A percentile compares a stretch with the other conserved stretches of the same genome.
Conservation (phyloP, 2,113 vertebrate genomes). For the Rhodinocichla rosea region DNA sequence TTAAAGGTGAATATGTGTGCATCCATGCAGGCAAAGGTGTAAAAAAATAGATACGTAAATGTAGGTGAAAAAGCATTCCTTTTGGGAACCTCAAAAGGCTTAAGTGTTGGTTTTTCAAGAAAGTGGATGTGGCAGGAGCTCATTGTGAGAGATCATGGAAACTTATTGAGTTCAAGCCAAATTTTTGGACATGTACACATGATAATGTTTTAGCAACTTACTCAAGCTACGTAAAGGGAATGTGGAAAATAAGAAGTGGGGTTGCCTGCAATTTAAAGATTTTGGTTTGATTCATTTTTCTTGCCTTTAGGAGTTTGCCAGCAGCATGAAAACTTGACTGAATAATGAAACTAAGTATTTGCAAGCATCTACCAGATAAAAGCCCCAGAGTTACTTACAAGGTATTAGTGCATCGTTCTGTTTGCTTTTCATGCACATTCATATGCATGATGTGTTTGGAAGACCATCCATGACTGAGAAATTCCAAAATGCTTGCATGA, state of each 20-base stretch:
- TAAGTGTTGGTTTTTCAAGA: neutral
- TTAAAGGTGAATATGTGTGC: neutral
- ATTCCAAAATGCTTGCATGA: constrained; percentile 1
- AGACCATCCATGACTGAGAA: neutral
- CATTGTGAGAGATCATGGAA: neutral
- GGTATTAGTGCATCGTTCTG: neutral
- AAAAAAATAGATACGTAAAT: neutral
- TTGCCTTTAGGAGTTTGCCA: neutral
- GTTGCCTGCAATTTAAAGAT: neutral
- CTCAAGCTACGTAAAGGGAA: neutral
- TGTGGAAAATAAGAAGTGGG: neutral
- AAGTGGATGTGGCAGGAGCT: neutral
- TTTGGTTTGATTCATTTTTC: neutral
- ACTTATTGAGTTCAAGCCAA: neutral
- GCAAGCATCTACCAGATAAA: neutral
- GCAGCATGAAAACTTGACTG: neutral
- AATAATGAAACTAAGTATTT: neutral
- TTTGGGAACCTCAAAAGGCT: neutral
- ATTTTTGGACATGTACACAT: neutral
- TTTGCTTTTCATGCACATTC: constrained; percentile 5
- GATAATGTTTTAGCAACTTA: neutral
- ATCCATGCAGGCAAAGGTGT: fast-evolving
- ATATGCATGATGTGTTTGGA: constrained; percentile 21
- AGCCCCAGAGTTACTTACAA: constrained; percentile 2
- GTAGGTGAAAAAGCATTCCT: neutral